phyloP scores from a whole-genome alignment of 2,797 vertebrate species.

The Lates japonicus region DNA sequence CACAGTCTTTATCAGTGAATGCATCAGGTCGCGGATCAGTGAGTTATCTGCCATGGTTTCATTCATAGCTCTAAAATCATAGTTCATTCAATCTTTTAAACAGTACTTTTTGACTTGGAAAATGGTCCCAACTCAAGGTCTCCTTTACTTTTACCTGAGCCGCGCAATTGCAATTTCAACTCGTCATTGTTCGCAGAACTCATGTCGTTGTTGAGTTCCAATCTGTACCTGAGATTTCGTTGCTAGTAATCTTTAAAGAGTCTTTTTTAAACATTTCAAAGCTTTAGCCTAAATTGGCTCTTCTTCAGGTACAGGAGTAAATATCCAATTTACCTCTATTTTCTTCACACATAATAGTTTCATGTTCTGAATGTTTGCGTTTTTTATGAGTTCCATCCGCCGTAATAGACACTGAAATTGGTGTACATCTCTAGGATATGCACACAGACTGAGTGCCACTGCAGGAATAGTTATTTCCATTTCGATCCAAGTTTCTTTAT shows the following conservation, averaged over 20 bases:
- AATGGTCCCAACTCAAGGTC: too few relatives aligned
- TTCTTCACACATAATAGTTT: not conserved
- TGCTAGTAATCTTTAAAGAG: constrained; percentile 6
- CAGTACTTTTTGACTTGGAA: too few relatives aligned
- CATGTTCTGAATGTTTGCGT: too few relatives aligned
- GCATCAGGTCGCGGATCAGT: too few relatives aligned
- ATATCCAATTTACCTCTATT: not conserved
- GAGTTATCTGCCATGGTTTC: too few relatives aligned
- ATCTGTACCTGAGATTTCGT: not conserved
- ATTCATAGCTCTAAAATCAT: too few relatives aligned
- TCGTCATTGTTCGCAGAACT: not conserved
- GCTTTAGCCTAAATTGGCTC: not conserved
- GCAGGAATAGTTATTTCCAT: not conserved
- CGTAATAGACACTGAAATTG: not conserved
- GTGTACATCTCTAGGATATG: not conserved
- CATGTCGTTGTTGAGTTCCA: not conserved
- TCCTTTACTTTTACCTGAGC: too few relatives aligned
- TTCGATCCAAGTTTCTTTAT: not conserved
- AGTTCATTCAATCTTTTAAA: too few relatives aligned
- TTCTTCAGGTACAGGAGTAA: not conserved
- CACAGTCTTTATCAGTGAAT: too few relatives aligned
- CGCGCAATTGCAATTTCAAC: not conserved
- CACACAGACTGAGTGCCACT: not conserved
- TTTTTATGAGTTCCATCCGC: not conserved
- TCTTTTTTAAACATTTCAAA: not conserved